Conservation (phyloP, 2,888 invertebrate genomes). For the Andrena flavipes region DNA sequence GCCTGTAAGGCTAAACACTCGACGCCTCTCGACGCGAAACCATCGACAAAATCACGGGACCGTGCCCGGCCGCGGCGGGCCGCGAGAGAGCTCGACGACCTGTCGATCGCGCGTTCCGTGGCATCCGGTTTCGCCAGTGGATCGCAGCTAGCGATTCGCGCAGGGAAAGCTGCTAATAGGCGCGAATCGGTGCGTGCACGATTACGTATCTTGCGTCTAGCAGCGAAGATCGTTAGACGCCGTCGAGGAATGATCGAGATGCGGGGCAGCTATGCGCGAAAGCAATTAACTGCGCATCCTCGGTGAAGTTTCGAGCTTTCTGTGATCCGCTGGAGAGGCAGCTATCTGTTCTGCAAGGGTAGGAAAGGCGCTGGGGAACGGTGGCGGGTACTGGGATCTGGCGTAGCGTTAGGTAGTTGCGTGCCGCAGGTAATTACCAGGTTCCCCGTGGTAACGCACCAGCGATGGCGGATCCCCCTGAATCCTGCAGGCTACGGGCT, state of each 20-base stretch:
- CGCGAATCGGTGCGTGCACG: slow-evolving; percentile 16
- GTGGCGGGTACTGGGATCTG: slow-evolving; percentile 38
- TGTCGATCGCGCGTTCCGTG: neutral
- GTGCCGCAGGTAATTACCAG: slow-evolving; percentile 83
- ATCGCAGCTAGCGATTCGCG: neutral
- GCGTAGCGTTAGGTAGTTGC: slow-evolving; percentile 74
- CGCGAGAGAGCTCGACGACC: no score
- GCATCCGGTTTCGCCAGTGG: slow-evolving; percentile 4
- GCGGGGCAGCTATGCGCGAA: neutral
- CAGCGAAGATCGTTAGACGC: neutral
- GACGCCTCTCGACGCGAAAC: no score
- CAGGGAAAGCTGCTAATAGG: neutral
- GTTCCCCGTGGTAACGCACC: slow-evolving; percentile 80
- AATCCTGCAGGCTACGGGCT: slow-evolving; percentile 78
- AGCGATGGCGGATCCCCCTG: slow-evolving; percentile 81
- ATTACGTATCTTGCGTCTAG: slow-evolving; percentile 6
- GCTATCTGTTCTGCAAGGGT: slow-evolving; percentile 1
- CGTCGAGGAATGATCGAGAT: neutral
- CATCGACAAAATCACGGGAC: no score
- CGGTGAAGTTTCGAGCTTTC: neutral
- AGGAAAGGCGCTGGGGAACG: slow-evolving; percentile 23
- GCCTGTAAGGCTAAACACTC: no score
- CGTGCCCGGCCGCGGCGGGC: no score
- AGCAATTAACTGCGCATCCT: neutral
- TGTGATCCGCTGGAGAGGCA: neutral